Evolutionary conservation across 2,888 invertebrate genomes (phyloP).

Genomic region (Gastracanthus pulcherrimus): DNA sequence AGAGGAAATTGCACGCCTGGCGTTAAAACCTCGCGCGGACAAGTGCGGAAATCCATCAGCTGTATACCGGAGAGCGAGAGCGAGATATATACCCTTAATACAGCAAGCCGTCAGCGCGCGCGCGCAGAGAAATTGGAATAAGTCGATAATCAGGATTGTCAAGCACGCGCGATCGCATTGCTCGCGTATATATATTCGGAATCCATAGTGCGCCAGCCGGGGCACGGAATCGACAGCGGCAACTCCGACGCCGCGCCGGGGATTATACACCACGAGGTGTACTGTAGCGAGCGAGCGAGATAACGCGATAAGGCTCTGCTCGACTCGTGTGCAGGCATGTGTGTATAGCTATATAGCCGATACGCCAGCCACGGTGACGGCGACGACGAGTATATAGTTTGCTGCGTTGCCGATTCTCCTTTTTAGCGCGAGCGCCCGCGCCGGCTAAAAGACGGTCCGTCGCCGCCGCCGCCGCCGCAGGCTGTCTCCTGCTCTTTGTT

Average conservation of each 20-base stretch:
- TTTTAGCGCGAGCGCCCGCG: not conserved
- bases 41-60: not conserved
- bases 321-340: not conserved
- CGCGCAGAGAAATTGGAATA: constrained; percentile 50
- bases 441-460: constrained; percentile 5
- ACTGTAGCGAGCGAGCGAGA: constrained; percentile 34
- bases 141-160: constrained; percentile 50
- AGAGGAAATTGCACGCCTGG: not conserved
- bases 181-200: constrained; percentile 49
- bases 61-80: not conserved
- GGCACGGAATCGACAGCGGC: constrained; percentile 39
- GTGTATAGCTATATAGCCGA: no score
- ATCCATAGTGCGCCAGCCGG: constrained; percentile 33
- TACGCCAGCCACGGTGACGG: not conserved
- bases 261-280: constrained; percentile 25
- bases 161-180: constrained; percentile 47
- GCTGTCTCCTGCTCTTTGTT: no score
- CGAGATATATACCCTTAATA: not conserved
- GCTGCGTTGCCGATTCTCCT: constrained; percentile 53
- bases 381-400: not conserved
- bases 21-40: not conserved
- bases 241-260: not conserved
- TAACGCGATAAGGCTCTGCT: constrained; percentile 48
- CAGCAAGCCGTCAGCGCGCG: not conserved
- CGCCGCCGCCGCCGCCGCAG: not conserved